A percentile compares a stretch with the other conserved stretches of the same genome.
phyloP scores from a whole-genome alignment of 2,888 invertebrate species.

The Drosophila recens region DNA sequence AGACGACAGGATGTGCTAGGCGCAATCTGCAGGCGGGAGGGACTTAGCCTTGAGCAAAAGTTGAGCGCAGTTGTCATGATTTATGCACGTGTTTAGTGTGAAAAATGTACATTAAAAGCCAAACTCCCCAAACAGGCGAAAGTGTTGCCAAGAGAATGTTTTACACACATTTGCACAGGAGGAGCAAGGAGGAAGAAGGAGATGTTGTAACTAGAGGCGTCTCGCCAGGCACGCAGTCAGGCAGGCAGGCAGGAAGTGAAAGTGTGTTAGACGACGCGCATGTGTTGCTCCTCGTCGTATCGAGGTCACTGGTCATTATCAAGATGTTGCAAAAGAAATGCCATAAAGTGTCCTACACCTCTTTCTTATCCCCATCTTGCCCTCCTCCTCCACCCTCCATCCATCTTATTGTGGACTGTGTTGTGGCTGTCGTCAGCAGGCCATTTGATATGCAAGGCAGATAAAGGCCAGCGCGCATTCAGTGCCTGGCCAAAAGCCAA shows the following conservation, averaged over 20 bases:
- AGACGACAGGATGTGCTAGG: conserved; percentile 1
- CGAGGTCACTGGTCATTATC: conserved; percentile 79
- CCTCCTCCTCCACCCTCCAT: conserved; percentile 1
- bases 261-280: conserved; percentile 66
- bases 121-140: conserved; percentile 55
- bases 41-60: conserved; percentile 78
- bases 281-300: conserved; percentile 57
- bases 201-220: conserved; percentile 9
- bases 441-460: conserved; percentile 80
- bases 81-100: conserved; percentile 81
- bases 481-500: conserved; percentile 54
- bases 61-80: conserved; percentile 65
- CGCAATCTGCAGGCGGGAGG: conserved; percentile 39
- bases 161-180: conserved; percentile 28
- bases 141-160: conserved; percentile 64
- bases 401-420: conserved; percentile 5
- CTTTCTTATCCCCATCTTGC: conserved; percentile 12
- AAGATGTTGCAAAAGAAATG: conserved; percentile 77
- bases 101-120: conserved; percentile 79
- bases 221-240: conserved; percentile 23
- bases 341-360: conserved; percentile 59
- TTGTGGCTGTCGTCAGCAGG: conserved; percentile 43
- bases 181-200: background rate
- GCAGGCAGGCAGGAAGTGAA: conserved; percentile 65
- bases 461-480: conserved; percentile 76